These are phyloP conservation scores for Loriculus beryllinus DNA, from an alignment of 2,797 vertebrate species.

Conservation along the genomic window DNA sequence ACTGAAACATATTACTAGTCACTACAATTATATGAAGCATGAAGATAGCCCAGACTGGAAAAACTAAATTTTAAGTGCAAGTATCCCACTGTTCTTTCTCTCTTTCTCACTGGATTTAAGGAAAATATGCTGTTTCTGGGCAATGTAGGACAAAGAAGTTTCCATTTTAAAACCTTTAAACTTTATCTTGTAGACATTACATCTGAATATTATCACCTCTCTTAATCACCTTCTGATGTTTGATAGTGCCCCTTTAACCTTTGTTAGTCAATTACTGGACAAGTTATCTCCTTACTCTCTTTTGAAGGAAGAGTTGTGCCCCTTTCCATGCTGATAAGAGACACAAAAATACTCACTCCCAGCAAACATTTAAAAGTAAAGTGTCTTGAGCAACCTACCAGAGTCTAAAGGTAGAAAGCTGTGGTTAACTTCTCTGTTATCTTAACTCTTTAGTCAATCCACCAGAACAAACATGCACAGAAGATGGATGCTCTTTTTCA, in stretches of 20 bases:
- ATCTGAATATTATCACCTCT: conserved; percentile 63
- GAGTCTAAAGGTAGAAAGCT: conserved; percentile 54
- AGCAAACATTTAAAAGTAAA: conserved; percentile 66
- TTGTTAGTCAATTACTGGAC: conserved; percentile 57
- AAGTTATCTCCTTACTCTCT: conserved; percentile 59
- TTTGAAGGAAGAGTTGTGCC: conserved; percentile 69
- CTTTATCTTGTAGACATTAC: conserved; percentile 28
- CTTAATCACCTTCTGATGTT: conserved; percentile 56
- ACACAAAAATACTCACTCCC: conserved; percentile 67
- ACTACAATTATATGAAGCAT: neutral
- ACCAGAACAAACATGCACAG: neutral
- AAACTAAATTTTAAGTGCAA: neutral
- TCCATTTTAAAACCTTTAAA: conserved; percentile 25
- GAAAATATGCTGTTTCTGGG: conserved; percentile 24
- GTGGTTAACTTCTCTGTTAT: neutral
- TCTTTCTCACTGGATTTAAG: neutral
- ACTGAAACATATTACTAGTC: neutral
- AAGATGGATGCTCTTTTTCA: neutral
- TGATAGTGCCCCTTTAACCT: conserved; percentile 63
- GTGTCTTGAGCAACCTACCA: conserved; percentile 52
- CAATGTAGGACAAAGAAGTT: conserved; percentile 15
- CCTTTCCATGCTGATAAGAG: conserved; percentile 79
- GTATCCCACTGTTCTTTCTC: neutral
- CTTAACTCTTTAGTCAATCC: conserved; percentile 58
- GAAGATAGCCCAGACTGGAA: neutral